Percentiles rank a stretch among this genome's conserved stretches.
Conservation (phyloP, 2,888 invertebrate genomes). For the Cactoblastis cactorum region DNA sequence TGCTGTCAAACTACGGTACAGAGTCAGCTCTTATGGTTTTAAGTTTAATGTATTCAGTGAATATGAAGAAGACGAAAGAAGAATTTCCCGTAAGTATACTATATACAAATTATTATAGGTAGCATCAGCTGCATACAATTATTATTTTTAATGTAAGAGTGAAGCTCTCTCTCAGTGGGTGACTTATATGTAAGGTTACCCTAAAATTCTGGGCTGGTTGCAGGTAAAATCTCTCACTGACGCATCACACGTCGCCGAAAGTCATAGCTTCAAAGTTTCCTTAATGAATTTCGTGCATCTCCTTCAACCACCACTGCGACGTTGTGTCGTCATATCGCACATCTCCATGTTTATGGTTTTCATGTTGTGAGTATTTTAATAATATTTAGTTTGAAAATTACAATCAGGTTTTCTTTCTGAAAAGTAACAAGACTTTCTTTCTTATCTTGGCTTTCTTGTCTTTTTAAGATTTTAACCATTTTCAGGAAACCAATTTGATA, state of each 20-base stretch:
- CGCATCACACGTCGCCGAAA: slow-evolving; percentile 30
- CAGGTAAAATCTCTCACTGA: slow-evolving; percentile 47
- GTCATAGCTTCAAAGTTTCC: slow-evolving; percentile 49
- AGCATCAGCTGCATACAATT: too few species aligned
- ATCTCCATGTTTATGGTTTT: slow-evolving; percentile 68
- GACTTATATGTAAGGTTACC: too few species aligned
- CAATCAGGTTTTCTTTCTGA: neutral
- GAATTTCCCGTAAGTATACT: slow-evolving; percentile 72
- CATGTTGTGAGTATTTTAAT: slow-evolving; percentile 53
- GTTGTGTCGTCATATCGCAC: slow-evolving; percentile 62
- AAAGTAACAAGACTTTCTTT: too few species aligned
- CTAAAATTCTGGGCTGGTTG: slow-evolving; percentile 14
- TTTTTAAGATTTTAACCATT: neutral
- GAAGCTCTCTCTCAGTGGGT: too few species aligned
- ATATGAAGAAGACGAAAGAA: slow-evolving; percentile 34
- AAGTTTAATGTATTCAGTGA: slow-evolving; percentile 77
- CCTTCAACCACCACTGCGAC: slow-evolving; percentile 51
- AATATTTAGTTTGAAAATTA: neutral
- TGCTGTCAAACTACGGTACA: slow-evolving; percentile 80
- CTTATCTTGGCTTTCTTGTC: neutral
- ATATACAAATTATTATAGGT: neutral
- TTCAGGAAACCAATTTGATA: too few species aligned
- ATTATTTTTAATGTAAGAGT: too few species aligned
- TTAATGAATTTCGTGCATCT: slow-evolving; percentile 49
- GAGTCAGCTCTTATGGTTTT: slow-evolving; percentile 81